Conservation (phyloP, 2,113 vertebrate species). For the Tragelaphus buxtoni region DNA sequence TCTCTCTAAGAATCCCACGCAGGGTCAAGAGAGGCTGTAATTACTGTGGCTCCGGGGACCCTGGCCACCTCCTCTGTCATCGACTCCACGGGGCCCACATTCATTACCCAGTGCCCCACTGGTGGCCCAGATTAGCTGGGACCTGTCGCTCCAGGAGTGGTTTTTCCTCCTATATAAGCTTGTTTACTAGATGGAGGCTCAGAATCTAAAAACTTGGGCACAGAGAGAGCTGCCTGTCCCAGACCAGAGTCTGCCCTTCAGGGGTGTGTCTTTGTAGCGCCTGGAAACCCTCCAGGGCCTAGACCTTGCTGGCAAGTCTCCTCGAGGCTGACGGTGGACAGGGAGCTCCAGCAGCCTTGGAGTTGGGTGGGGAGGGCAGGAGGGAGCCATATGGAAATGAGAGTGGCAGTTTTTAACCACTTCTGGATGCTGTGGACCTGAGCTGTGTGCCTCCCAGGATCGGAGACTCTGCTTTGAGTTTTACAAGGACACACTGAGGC, state of each 20-base stretch:
- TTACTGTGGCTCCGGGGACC: conserved; percentile 79
- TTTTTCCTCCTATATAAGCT: conserved; percentile 68
- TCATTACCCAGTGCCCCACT: conserved; percentile 73
- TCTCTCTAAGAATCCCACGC: conserved; percentile 73
- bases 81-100: conserved; percentile 75
- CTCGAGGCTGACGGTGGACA: background rate
- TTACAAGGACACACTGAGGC: conserved; percentile 27
- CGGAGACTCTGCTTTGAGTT: background rate
- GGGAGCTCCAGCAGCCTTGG: background rate
- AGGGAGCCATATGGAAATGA: background rate
- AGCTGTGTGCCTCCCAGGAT: background rate
- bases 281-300: background rate
- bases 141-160: conserved; percentile 74
- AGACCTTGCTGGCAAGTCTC: background rate
- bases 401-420: background rate
- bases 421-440: background rate
- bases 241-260: background rate
- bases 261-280: background rate
- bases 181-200: conserved; percentile 72
- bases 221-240: conserved; percentile 11
- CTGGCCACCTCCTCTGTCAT: conserved; percentile 77
- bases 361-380: background rate
- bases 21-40: conserved; percentile 84
- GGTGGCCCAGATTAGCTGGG: conserved; percentile 80
- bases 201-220: conserved; percentile 23